phyloP scores from a whole-genome alignment of 2,888 invertebrate genomes.

The Sphecodes monilicornis region DNA sequence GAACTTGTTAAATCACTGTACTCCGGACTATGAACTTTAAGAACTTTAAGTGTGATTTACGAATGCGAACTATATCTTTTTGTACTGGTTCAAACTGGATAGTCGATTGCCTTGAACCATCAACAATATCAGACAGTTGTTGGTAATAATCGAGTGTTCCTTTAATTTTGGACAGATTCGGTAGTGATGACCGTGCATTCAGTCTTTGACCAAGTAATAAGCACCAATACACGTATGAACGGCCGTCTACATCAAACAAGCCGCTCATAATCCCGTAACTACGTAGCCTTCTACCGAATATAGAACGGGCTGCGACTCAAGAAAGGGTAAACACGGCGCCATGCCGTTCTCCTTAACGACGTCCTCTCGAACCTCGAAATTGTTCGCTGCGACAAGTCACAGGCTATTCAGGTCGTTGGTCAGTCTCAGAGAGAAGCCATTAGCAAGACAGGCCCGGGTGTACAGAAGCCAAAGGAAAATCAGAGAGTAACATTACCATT shows the following conservation, averaged over 20 bases:
- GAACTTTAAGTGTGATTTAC: too few species aligned
- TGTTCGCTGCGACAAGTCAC: constrained; percentile 27
- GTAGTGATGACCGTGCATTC: neutral
- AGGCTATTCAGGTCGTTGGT: constrained; percentile 43
- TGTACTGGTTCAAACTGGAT: too few species aligned
- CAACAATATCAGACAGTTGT: too few species aligned
- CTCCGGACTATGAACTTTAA: too few species aligned
- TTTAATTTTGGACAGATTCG: neutral
- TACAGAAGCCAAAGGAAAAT: constrained; percentile 52
- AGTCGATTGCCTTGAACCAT: too few species aligned
- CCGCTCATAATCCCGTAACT: constrained; percentile 19
- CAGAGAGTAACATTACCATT: constrained; percentile 49
- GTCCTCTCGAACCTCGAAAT: constrained; percentile 52
- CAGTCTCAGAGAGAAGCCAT: constrained; percentile 46
- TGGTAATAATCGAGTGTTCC: too few species aligned
- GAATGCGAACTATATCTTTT: too few species aligned
- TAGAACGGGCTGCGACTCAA: constrained; percentile 30
- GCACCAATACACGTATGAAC: neutral
- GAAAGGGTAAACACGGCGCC: constrained; percentile 28
- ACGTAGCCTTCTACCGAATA: constrained; percentile 23
- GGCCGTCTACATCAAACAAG: neutral
- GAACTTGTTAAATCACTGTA: too few species aligned
- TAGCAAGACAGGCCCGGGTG: constrained; percentile 35
- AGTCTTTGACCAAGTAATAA: neutral
- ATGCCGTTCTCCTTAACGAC: constrained; percentile 57